phyloP scores from a whole-genome alignment of 2,797 vertebrate genomes.

The Falco cherrug region DNA sequence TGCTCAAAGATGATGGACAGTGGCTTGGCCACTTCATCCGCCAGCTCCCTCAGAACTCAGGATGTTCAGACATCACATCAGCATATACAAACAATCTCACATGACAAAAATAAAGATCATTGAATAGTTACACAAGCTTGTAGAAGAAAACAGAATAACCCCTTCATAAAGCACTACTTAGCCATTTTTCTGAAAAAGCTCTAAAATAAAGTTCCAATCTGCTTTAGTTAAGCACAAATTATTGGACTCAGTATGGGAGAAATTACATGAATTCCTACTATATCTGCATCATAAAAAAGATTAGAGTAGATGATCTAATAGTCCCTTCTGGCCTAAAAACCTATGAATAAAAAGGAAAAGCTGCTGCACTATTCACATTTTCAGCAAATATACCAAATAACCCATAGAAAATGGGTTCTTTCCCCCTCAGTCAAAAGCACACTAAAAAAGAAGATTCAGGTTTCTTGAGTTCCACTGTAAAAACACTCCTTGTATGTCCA shows the following conservation, averaged over 20 bases:
- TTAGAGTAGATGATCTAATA: constrained; percentile 54
- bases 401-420: constrained; percentile 1
- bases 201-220: constrained; percentile 55
- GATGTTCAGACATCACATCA: neutral
- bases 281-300: constrained; percentile 55
- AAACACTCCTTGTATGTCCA: neutral
- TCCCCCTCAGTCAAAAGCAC: neutral
- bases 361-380: constrained; percentile 4
- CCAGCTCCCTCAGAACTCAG: neutral
- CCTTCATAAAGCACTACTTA: neutral
- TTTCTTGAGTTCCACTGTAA: neutral
- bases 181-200: constrained; percentile 8
- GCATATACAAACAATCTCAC: neutral
- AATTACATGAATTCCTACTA: constrained; percentile 47
- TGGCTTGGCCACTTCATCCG: neutral
- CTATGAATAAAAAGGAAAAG: constrained; percentile 36
- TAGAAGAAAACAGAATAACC: constrained; percentile 10
- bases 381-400: constrained; percentile 39
- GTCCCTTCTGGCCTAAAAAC: constrained; percentile 16
- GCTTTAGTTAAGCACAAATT: constrained; percentile 61
- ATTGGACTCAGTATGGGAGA: constrained; percentile 48
- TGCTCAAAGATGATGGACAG: neutral
- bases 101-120: constrained; percentile 3
- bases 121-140: neutral
- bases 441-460: neutral